phyloP scores from a whole-genome alignment of 92 coral and sea anemone genomes.

The Muricea muricata region DNA sequence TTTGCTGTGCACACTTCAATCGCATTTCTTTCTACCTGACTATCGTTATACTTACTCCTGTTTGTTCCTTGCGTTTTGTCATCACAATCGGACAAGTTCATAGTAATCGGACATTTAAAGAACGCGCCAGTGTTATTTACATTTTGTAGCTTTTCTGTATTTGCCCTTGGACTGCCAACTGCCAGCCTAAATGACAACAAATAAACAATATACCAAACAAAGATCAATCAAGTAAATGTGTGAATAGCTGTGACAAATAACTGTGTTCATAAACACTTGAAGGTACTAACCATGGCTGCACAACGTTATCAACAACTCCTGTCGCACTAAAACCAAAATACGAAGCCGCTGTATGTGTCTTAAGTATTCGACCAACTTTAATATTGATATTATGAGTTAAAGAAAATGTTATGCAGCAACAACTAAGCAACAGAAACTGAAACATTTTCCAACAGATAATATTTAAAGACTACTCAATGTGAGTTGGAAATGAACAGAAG shows the following conservation, averaged over 20 bases:
- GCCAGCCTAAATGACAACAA: slow-evolving; percentile 31
- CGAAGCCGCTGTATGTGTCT: not conserved
- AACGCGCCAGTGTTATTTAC: slow-evolving; percentile 7
- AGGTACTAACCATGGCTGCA: not conserved
- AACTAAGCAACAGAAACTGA: slow-evolving; percentile 32
- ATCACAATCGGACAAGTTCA: not conserved
- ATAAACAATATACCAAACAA: slow-evolving; percentile 18
- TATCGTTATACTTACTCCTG: too few relatives aligned
- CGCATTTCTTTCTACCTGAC: too few relatives aligned
- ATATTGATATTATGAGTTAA: slow-evolving; percentile 15
- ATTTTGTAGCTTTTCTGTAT: not conserved
- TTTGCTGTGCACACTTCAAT: too few relatives aligned
- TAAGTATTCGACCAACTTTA: slow-evolving; percentile 35
- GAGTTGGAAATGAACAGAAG: not conserved
- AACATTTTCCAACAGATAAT: slow-evolving; percentile 21
- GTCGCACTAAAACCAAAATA: slow-evolving; percentile 43
- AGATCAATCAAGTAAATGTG: not conserved
- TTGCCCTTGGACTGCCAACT: slow-evolving; percentile 40
- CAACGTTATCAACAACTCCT: slow-evolving; percentile 1
- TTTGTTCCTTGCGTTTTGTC: not conserved
- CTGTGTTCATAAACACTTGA: not conserved
- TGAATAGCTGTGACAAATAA: not conserved
- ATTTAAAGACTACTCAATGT: not conserved
- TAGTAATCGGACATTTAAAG: slow-evolving; percentile 17
- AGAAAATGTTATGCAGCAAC: slow-evolving; percentile 2